These are phyloP conservation scores for Aphidius ervi DNA, from an alignment of 1,140 invertebrate genomes.

Conservation along the genomic window DNA sequence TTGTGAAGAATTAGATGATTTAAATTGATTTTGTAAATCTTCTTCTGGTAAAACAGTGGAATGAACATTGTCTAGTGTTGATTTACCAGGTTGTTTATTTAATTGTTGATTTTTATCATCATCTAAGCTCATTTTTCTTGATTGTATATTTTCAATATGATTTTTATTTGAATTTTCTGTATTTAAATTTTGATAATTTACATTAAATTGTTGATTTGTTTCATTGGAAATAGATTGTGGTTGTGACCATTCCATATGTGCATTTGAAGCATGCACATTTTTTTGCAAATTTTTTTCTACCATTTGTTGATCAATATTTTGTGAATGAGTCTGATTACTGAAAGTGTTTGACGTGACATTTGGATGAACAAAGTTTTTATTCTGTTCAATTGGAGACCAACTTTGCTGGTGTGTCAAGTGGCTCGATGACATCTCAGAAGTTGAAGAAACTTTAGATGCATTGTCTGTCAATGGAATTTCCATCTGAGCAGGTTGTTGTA, in stretches of 20 bases:
- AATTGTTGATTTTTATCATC: neutral
- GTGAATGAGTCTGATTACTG: too few relatives aligned
- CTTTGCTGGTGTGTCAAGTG: too few relatives aligned
- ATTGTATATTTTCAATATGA: constrained; percentile 7
- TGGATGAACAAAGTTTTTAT: too few relatives aligned
- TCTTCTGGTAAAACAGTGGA: neutral
- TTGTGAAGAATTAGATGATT: neutral
- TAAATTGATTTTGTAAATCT: neutral
- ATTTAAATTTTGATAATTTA: neutral
- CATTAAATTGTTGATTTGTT: neutral
- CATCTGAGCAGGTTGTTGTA: too few relatives aligned
- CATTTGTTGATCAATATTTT: constrained; percentile 12
- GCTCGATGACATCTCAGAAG: too few relatives aligned
- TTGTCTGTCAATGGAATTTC: too few relatives aligned
- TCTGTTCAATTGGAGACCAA: too few relatives aligned
- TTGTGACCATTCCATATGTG: too few relatives aligned
- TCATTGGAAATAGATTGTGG: too few relatives aligned
- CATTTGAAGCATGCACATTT: too few relatives aligned
- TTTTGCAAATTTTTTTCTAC: constrained; percentile 24
- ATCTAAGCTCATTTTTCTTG: neutral
- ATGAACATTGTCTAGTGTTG: constrained; percentile 2
- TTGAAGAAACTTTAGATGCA: too few relatives aligned
- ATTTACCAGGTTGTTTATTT: constrained; percentile 5
- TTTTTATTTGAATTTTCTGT: constrained; percentile 21
- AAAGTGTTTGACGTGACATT: too few relatives aligned